Conservation (phyloP, 2,113 vertebrate species). For the Sebastes fasciatus region DNA sequence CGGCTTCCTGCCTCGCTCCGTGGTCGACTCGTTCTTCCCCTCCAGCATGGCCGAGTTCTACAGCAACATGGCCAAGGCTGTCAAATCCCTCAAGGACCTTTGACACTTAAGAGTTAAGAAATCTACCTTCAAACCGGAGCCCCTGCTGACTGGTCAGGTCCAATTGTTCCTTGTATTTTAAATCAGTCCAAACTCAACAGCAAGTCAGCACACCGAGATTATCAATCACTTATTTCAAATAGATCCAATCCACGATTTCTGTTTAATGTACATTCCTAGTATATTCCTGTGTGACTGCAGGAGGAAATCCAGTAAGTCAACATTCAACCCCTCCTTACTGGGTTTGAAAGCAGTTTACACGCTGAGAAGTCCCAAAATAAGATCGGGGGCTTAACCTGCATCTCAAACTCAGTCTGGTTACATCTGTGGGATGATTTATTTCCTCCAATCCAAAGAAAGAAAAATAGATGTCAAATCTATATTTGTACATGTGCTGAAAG, state of each 20-base stretch:
- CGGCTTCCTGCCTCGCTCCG: slow-evolving; percentile 90
- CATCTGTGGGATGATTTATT: neutral
- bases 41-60: slow-evolving; percentile 92
- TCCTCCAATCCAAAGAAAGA: neutral
- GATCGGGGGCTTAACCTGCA: slow-evolving; percentile 1
- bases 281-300: slow-evolving; percentile 1
- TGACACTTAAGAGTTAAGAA: slow-evolving; percentile 38
- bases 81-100: slow-evolving; percentile 83
- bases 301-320: neutral
- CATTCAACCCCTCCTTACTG: neutral
- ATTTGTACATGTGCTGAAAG: slow-evolving; percentile 36
- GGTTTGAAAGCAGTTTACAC: neutral
- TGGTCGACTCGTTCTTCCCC: slow-evolving; percentile 96
- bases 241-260: neutral
- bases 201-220: neutral
- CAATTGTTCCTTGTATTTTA: slow-evolving; percentile 17
- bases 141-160: slow-evolving; percentile 2
- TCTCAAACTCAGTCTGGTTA: neutral
- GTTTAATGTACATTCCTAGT: neutral
- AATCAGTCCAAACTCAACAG: slow-evolving; percentile 17
- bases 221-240: neutral
- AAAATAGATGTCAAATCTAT: slow-evolving; percentile 23
- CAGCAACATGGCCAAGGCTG: slow-evolving; percentile 88
- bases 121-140: neutral
- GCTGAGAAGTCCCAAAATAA: neutral